Base-by-base conservation (phyloP, 1,140 invertebrate genomes). In the Agraylea sexmaculata region DNA sequence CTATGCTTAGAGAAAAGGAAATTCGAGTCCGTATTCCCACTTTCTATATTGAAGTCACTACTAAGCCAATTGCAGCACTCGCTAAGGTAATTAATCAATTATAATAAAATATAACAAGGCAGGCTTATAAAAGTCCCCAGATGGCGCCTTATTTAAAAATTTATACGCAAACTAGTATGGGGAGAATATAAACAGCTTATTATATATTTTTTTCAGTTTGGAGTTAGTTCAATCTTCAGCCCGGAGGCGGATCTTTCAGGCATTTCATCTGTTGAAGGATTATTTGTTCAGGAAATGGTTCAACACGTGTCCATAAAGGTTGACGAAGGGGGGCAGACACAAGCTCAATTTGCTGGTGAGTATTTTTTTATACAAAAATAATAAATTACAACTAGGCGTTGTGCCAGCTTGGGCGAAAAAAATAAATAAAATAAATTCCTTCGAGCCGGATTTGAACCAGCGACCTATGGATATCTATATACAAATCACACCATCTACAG, bases 401-500 rank as follows among this genome's bases (percentile, higher is more conserved):
- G n/a, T n/a, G n/a, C n/a, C n/a, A n/a, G n/a, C n/a, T n/a, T n/a
- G n/a, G n/a, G n/a, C n/a, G 23, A 25, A 7, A 25, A 40, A 36
- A 20, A 36, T 35, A 15, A 20, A 42, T 21, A 34, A 53, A 58
- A 61, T 43, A 40, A 19, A 44, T 52, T 71, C 69, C 67, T 70
- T 71, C 69, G 70, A 71, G 66, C 70, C 69, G 70, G 70, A 72
- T 72, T 71, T 72, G 70, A 73, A 64, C 60, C 60, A 64, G 62
- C 58, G 60, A 65, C 60, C 60, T 66, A 62, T 63, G 60, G 58
- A 64, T 62, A 11, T 33, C 59, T 25, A 27, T 11, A n/a, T n/a
- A n/a, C 43, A 37, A 45, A 29, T 30, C 19, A 31, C 47, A 42
- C 47, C 48, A 68, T 43, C 79, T 83, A 83, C 80, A 79, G 76